phyloP scores from a whole-genome alignment of 2,888 invertebrate species.

The Merodon equestris region DNA sequence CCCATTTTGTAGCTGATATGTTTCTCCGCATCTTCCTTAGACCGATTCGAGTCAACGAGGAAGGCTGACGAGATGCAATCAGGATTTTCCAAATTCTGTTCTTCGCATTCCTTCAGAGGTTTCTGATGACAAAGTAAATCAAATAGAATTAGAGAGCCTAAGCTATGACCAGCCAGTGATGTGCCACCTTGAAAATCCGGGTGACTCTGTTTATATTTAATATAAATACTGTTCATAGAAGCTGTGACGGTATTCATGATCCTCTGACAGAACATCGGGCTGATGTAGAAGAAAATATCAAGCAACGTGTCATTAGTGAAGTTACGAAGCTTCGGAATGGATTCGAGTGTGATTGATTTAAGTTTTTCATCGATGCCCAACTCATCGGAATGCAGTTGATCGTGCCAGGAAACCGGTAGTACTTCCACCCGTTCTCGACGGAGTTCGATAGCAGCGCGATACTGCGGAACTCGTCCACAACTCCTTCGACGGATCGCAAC shows the following conservation, averaged over 20 bases:
- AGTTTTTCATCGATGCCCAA: slow-evolving; percentile 93
- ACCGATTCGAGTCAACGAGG: slow-evolving; percentile 63
- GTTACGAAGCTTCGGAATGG: slow-evolving; percentile 91
- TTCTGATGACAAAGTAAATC: slow-evolving; percentile 93
- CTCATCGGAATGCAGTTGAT: slow-evolving; percentile 91
- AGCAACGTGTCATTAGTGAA: slow-evolving; percentile 97
- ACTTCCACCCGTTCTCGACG: slow-evolving; percentile 92
- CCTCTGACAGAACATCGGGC: slow-evolving; percentile 93
- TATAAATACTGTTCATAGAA: slow-evolving; percentile 91
- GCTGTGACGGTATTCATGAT: slow-evolving; percentile 93
- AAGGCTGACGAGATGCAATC: slow-evolving; percentile 71
- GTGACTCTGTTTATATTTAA: slow-evolving; percentile 88
- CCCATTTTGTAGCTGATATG: slow-evolving; percentile 85
- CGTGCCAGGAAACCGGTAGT: slow-evolving; percentile 96
- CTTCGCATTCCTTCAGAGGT: slow-evolving; percentile 76
- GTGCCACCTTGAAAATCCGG: slow-evolving; percentile 90
- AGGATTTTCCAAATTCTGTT: slow-evolving; percentile 77
- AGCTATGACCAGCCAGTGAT: slow-evolving; percentile 94
- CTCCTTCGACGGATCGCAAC: slow-evolving; percentile 93
- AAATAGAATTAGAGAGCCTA: slow-evolving; percentile 96
- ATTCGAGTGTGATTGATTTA: slow-evolving; percentile 91
- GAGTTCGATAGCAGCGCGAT: slow-evolving; percentile 89
- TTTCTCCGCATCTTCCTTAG: slow-evolving; percentile 72
- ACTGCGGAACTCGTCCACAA: slow-evolving; percentile 94
- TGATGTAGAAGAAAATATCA: slow-evolving; percentile 96